Evolutionary conservation across 2,888 invertebrate species (phyloP).

Genomic region (Cyclophora punctaria): DNA sequence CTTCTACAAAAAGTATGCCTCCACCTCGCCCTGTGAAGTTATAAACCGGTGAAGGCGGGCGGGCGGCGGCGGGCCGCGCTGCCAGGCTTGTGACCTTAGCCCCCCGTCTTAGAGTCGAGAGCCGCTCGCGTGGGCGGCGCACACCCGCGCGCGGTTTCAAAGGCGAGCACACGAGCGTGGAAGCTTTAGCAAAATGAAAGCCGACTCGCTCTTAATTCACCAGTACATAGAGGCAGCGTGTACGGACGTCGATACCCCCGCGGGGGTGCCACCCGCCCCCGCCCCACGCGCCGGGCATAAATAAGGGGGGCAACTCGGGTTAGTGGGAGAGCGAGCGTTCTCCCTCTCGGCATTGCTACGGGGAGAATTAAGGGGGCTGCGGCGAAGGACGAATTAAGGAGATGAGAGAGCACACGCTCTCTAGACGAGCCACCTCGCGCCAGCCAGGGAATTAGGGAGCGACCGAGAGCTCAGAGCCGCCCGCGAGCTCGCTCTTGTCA

Average conservation of each 20-base stretch:
- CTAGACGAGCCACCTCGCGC: slow-evolving; percentile 65
- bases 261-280: slow-evolving; percentile 25
- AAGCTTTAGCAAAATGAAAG: slow-evolving; percentile 75
- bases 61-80: slow-evolving; percentile 35
- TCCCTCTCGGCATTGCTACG: slow-evolving; percentile 52
- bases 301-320: slow-evolving; percentile 69
- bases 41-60: slow-evolving; percentile 64
- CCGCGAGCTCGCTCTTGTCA: slow-evolving; percentile 8
- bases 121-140: slow-evolving; percentile 38
- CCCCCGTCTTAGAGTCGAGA: slow-evolving; percentile 51
- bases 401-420: slow-evolving; percentile 74
- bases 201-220: slow-evolving; percentile 75
- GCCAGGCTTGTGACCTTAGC: slow-evolving; percentile 49
- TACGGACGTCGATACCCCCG: slow-evolving; percentile 53
- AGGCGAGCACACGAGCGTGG: slow-evolving; percentile 71
- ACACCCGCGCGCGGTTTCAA: slow-evolving; percentile 55
- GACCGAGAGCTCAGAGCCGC: slow-evolving; percentile 16
- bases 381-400: slow-evolving; percentile 76
- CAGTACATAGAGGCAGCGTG: slow-evolving; percentile 58
- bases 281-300: slow-evolving; percentile 57
- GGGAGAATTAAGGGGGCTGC: slow-evolving; percentile 70
- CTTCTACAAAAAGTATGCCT: slow-evolving; percentile 69
- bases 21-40: slow-evolving; percentile 67
- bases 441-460: slow-evolving; percentile 60
- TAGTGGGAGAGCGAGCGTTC: slow-evolving; percentile 67